Base-by-base conservation (phyloP, 2,113 vertebrate species). In the Nipponia nippon region DNA sequence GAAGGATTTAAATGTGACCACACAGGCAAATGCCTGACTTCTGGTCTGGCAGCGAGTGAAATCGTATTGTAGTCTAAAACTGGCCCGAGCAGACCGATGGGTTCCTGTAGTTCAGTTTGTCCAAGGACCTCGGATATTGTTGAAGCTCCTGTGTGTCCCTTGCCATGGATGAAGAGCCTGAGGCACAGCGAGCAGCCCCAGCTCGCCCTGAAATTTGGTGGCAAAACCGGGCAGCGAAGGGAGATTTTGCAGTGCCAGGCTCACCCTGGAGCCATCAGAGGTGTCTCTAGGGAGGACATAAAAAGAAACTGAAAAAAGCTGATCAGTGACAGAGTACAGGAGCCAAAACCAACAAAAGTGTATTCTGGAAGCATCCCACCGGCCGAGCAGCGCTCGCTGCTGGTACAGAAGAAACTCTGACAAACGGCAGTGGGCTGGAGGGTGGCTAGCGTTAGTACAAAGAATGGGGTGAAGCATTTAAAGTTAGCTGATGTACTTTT, bases 401-500 rank as follows among this genome's bases (percentile, higher is more conserved):
- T 78, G 69, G 62, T 73, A 27, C 84, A 50, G 87, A 53, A 93
- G 62, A 21, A 40, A 16, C 76, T 52, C 67, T 61, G 87, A 75
- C 29, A 46, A 59, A 26, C 6, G 5, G 63, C 67, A 22, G 40
- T 34, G 77, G 66, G 72, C 87, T 66, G 83, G 80, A 90, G 87
- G 66, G 77, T 70, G 80, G 83, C 26, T 77, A 78, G 80, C 8
- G 11, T 78, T 66, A 77, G n/a, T 83, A 58, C 88, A 65, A 87
- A 77, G 88, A 89, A 52, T 44, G 66, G 70, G 59, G 91, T 82
- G 73, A 97, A 96, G 72, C 82, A 49, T 42, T 93, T 82, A 79
- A 46, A 81, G 61, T 96, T 59, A 78, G 77, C 36, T 96, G 86
- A 95, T 95, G 89, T 93, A 79, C 93, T 96, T 94, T 69, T 91